A percentile compares a stretch with the other conserved stretches of the same genome.
phyloP scores from a whole-genome alignment of 2,888 invertebrate species.

The Acleris sparsana region DNA sequence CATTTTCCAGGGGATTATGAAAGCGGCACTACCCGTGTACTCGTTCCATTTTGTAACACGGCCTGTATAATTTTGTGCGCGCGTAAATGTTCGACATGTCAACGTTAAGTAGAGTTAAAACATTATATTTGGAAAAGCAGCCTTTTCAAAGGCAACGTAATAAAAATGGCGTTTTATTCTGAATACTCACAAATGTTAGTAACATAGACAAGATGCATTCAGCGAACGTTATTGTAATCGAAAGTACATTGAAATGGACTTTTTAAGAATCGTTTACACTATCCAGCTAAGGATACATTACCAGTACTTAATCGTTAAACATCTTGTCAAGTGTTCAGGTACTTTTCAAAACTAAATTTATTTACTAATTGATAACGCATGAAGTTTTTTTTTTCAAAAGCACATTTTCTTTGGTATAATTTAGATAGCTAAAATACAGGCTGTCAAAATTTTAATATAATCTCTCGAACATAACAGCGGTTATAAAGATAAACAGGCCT shows the following conservation, averaged over 20 bases:
- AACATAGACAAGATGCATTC: too few relatives aligned
- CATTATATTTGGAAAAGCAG: not conserved
- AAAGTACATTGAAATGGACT: too few relatives aligned
- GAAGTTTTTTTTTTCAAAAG: too few relatives aligned
- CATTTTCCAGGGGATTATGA: constrained; percentile 47
- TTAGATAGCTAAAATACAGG: not conserved
- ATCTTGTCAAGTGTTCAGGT: too few relatives aligned
- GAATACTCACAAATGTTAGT: not conserved
- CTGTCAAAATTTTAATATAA: constrained; percentile 13
- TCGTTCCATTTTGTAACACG: constrained; percentile 26
- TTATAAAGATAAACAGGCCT: constrained; percentile 28
- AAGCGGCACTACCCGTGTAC: constrained; percentile 44
- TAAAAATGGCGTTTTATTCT: not conserved
- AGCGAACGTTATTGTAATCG: too few relatives aligned
- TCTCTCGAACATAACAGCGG: constrained; percentile 21
- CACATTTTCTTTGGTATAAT: not conserved
- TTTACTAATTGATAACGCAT: too few relatives aligned
- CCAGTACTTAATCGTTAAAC: too few relatives aligned
- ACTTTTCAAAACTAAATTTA: too few relatives aligned
- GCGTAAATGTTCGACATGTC: not conserved
- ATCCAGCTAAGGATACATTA: too few relatives aligned
- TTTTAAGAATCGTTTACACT: too few relatives aligned
- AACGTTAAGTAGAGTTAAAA: not conserved
- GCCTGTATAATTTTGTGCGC: constrained; percentile 1
- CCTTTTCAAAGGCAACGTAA: not conserved